Evolutionary conservation across 2,888 invertebrate genomes (phyloP).

Genomic region (Norana najaformis): DNA sequence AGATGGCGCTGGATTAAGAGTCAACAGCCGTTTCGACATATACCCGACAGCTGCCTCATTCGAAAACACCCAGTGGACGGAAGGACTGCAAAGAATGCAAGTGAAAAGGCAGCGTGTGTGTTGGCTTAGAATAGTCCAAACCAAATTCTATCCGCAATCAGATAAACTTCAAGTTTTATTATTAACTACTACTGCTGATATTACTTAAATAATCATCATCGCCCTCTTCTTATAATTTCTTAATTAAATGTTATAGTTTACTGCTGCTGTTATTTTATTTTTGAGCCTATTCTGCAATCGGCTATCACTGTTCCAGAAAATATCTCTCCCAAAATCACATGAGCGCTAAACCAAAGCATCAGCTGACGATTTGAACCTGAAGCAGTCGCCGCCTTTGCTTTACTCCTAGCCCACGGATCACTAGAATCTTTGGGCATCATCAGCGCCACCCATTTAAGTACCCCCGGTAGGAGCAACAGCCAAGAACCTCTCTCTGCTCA

Average conservation of each 20-base stretch:
- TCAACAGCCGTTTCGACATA: neutral
- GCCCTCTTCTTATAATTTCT: neutral
- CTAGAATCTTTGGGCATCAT: neutral
- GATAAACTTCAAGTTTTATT: neutral
- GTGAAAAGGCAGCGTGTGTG: too few relatives aligned
- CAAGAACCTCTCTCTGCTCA: neutral
- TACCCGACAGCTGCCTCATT: neutral
- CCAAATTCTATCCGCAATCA: neutral
- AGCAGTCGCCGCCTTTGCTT: neutral
- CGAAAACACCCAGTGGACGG: neutral
- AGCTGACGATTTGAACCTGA: neutral
- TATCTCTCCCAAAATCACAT: neutral
- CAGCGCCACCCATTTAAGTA: conserved; percentile 13
- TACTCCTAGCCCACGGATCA: neutral
- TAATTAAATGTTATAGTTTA: neutral
- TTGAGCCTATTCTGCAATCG: neutral
- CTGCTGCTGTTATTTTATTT: neutral
- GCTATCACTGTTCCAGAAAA: neutral
- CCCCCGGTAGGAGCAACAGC: neutral
- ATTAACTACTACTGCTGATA: neutral
- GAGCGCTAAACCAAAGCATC: neutral
- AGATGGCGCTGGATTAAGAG: neutral
- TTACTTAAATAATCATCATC: neutral
- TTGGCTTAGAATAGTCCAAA: too few relatives aligned
- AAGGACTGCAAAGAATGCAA: too few relatives aligned